These are phyloP conservation scores for Macroteleia sp. DNA, from an alignment of 2,888 invertebrate species.

Conservation along the genomic window DNA sequence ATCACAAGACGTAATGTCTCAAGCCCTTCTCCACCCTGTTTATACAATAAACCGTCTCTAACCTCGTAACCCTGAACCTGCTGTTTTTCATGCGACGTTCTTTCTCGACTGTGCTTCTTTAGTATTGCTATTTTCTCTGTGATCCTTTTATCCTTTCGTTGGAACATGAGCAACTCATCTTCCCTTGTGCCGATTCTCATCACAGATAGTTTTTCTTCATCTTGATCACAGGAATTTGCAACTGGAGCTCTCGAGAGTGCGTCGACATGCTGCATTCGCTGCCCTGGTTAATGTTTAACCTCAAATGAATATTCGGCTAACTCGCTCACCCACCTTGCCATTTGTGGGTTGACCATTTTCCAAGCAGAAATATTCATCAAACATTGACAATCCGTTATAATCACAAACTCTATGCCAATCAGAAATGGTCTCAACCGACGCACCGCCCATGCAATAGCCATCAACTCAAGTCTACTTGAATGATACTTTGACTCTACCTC, in stretches of 20 bases:
- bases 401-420: slow-evolving; percentile 53
- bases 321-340: slow-evolving; percentile 57
- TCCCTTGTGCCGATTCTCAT: neutral
- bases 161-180: slow-evolving; percentile 7
- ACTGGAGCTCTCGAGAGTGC: slow-evolving; percentile 64
- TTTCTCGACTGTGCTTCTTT: neutral
- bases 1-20: too few species aligned
- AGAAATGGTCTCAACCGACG: slow-evolving; percentile 45
- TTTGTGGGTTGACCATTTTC: slow-evolving; percentile 61
- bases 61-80: neutral
- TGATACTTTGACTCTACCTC: slow-evolving; percentile 36
- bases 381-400: slow-evolving; percentile 68
- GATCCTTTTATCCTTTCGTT: neutral
- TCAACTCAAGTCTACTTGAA: slow-evolving; percentile 67
- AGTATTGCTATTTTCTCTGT: neutral
- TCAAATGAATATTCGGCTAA: slow-evolving; percentile 58
- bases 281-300: slow-evolving; percentile 43
- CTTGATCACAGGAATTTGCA: too few species aligned
- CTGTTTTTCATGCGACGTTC: neutral
- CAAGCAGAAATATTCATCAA: slow-evolving; percentile 56
- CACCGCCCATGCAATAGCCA: slow-evolving; percentile 24
- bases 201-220: too few species aligned
- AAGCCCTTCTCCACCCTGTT: too few species aligned
- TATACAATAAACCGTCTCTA: too few species aligned
- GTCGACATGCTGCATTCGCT: slow-evolving; percentile 65